phyloP scores from a whole-genome alignment of 2,113 vertebrate species.

The Corydoras sp. region DNA sequence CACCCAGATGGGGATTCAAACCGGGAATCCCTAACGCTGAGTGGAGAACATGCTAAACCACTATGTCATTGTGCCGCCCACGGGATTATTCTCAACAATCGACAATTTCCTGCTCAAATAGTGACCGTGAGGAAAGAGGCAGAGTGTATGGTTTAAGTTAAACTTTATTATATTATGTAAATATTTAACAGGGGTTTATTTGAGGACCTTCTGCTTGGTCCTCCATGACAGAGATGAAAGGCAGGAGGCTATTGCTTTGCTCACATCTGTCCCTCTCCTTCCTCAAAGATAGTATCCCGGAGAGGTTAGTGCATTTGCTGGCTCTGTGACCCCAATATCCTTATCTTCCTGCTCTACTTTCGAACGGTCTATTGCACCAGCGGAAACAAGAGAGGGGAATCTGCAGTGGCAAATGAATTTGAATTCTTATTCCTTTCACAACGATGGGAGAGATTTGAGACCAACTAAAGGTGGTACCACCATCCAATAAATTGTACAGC shows the following conservation, averaged over 20 bases:
- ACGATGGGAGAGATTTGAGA: slow-evolving; percentile 2
- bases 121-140: too few species aligned
- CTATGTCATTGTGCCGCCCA: too few species aligned
- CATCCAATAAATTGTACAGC: not conserved
- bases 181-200: too few species aligned
- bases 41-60: too few species aligned
- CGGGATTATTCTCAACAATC: too few species aligned
- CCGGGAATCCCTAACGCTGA: too few species aligned
- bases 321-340: slow-evolving; percentile 29
- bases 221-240: too few species aligned
- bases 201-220: too few species aligned
- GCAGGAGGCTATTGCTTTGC: not conserved
- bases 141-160: too few species aligned
- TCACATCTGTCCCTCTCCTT: slow-evolving; percentile 3
- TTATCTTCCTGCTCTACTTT: slow-evolving; percentile 32
- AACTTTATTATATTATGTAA: too few species aligned
- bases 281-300: slow-evolving; percentile 25
- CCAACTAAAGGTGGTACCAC: not conserved
- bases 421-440: slow-evolving; percentile 34
- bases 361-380: slow-evolving; percentile 25
- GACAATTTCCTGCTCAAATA: too few species aligned
- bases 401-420: slow-evolving; percentile 33
- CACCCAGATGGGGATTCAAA: too few species aligned
- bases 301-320: slow-evolving; percentile 8
- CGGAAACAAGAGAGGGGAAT: slow-evolving; percentile 38